phyloP scores from a whole-genome alignment of 2,113 vertebrate genomes.

The Syngnathoides biaculeatus region DNA sequence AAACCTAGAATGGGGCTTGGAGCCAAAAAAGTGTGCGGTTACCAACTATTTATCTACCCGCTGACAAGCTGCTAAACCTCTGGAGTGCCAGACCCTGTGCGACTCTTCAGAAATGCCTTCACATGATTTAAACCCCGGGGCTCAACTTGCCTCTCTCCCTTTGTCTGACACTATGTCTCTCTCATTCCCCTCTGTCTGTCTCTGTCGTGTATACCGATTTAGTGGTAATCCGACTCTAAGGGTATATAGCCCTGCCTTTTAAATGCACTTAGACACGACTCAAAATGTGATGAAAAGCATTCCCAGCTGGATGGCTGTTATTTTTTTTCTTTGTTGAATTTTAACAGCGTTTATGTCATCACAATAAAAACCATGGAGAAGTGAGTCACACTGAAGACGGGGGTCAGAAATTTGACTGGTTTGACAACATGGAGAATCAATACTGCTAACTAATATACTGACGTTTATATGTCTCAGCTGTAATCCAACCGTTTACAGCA shows the following conservation, averaged over 20 bases:
- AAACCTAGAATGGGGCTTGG: slow-evolving; percentile 21
- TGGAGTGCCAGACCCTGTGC: slow-evolving; percentile 34
- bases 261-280: slow-evolving; percentile 47
- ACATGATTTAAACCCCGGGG: slow-evolving; percentile 38
- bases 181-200: slow-evolving; percentile 8
- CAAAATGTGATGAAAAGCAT: slow-evolving; percentile 11
- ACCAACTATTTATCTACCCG: slow-evolving; percentile 54
- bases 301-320: neutral
- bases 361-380: neutral
- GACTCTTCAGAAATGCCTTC: slow-evolving; percentile 33
- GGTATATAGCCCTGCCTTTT: slow-evolving; percentile 40
- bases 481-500: neutral
- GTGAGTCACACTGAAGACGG: neutral
- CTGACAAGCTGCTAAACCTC: slow-evolving; percentile 48
- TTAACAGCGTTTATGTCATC: slow-evolving; percentile 8
- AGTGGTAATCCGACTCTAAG: slow-evolving; percentile 67
- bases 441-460: too few relatives aligned
- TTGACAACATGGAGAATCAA: too few relatives aligned
- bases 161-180: slow-evolving; percentile 6
- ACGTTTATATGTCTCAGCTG: neutral
- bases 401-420: neutral
- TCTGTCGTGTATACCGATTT: slow-evolving; percentile 57
- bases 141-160: slow-evolving; percentile 5
- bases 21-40: slow-evolving; percentile 50
- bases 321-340: neutral